These are phyloP conservation scores for Ptychodera flava DNA, from an alignment of 35 echinoderm and acorn worm species.

Conservation along the genomic window DNA sequence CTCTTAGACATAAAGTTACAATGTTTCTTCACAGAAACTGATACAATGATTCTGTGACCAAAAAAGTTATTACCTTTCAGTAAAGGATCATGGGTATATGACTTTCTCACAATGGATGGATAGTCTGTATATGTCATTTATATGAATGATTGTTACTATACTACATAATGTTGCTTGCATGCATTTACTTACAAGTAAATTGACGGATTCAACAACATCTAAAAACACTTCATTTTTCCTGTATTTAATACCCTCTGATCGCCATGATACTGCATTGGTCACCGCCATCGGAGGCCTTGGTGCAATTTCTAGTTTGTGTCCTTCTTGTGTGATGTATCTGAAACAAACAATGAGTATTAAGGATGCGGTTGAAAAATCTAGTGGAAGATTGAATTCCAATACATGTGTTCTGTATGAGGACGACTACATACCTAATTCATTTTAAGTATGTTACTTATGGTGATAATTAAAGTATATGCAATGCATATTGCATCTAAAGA, in stretches of 20 bases:
- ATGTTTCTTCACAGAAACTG: too few relatives aligned
- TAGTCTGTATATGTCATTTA: too few relatives aligned
- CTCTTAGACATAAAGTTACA: too few relatives aligned
- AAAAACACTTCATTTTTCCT: conserved; percentile 97
- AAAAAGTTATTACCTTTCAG: too few relatives aligned
- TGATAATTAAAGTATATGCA: neutral
- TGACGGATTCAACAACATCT: conserved; percentile 96
- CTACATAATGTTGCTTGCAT: too few relatives aligned
- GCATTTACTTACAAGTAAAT: conserved; percentile 76
- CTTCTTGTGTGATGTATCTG: conserved; percentile 97
- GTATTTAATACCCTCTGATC: conserved; percentile 80
- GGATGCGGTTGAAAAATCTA: neutral
- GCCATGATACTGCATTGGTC: conserved; percentile 97
- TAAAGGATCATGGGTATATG: too few relatives aligned
- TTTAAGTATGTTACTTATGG: neutral
- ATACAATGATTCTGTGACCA: too few relatives aligned
- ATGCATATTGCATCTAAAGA: neutral
- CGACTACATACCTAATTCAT: neutral
- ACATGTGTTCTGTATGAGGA: neutral
- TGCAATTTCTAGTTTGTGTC: conserved; percentile 92
- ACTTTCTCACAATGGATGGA: too few relatives aligned
- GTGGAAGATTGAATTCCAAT: neutral
- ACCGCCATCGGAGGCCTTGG: conserved; percentile 95
- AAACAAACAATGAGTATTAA: neutral
- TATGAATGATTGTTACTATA: too few relatives aligned